phyloP scores from a whole-genome alignment of 2,888 invertebrate species.

The Lithodes maja region DNA sequence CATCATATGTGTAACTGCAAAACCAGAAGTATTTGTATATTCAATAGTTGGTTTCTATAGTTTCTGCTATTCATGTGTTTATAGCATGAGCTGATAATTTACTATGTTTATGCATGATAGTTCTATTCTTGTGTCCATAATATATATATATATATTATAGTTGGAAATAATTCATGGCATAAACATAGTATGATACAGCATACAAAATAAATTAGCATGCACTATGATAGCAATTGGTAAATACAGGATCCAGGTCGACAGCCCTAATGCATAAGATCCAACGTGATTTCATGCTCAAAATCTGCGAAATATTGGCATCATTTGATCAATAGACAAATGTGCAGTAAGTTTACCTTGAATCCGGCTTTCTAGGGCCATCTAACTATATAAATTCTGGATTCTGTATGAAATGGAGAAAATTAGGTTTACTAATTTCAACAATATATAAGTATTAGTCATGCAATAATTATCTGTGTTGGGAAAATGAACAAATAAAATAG shows the following conservation, averaged over 20 bases:
- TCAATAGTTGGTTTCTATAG: too few relatives aligned
- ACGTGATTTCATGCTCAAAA: not conserved
- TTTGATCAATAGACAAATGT: not conserved
- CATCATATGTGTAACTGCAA: too few relatives aligned
- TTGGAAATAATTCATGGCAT: not conserved
- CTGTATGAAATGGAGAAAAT: constrained; percentile 15
- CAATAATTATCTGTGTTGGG: constrained; percentile 28
- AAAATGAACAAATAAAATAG: constrained; percentile 1
- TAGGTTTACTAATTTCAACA: constrained; percentile 32
- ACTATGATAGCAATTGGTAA: not conserved
- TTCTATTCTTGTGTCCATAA: too few relatives aligned
- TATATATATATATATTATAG: too few relatives aligned
- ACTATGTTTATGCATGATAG: too few relatives aligned
- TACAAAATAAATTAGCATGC: constrained; percentile 1
- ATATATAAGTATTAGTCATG: constrained; percentile 22
- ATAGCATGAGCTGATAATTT: too few relatives aligned
- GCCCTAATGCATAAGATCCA: not conserved
- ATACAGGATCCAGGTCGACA: constrained; percentile 16
- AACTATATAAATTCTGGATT: not conserved
- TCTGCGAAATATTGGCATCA: not conserved
- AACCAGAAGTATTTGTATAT: too few relatives aligned
- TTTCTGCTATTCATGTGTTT: too few relatives aligned
- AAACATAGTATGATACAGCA: not conserved
- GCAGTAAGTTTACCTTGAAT: not conserved
- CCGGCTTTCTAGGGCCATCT: not conserved